These are phyloP conservation scores for Bostrychus sinensis DNA, from an alignment of 2,113 vertebrate species.

Conservation along the genomic window DNA sequence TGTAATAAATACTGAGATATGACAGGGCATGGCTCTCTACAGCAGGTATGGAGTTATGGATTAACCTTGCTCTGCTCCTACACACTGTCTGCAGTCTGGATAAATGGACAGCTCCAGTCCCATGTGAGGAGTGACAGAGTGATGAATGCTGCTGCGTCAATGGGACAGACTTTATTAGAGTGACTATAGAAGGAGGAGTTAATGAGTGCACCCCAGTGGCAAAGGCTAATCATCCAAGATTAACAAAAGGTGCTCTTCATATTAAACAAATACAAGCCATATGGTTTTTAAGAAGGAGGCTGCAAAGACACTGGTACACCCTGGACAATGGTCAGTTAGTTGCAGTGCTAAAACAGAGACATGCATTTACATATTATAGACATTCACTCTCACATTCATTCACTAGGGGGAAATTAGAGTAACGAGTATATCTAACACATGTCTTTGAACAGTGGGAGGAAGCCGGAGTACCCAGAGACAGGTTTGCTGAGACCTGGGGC, in stretches of 20 bases:
- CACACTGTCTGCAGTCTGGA: slow-evolving; percentile 17
- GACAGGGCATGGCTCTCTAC: too few relatives aligned
- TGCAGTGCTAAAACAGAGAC: too few relatives aligned
- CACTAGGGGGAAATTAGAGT: too few relatives aligned
- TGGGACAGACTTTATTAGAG: slow-evolving; percentile 70
- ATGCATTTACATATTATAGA: too few relatives aligned
- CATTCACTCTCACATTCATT: too few relatives aligned
- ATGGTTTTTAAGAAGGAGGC: not conserved
- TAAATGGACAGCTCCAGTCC: slow-evolving; percentile 60
- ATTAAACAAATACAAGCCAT: slow-evolving; percentile 9
- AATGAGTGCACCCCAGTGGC: slow-evolving; percentile 64
- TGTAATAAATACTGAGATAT: too few relatives aligned
- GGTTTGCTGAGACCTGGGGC: too few relatives aligned
- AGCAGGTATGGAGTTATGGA: not conserved
- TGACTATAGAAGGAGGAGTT: slow-evolving; percentile 63
- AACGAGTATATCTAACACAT: too few relatives aligned
- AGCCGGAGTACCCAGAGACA: too few relatives aligned
- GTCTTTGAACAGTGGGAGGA: too few relatives aligned
- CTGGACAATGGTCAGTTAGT: too few relatives aligned
- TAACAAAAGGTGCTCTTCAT: slow-evolving; percentile 49
- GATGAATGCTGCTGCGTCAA: slow-evolving; percentile 58
- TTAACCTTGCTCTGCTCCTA: not conserved
- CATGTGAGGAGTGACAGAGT: slow-evolving; percentile 67
- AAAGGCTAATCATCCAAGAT: slow-evolving; percentile 72
- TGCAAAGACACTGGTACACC: not conserved